A percentile compares a stretch with the other conserved stretches of the same genome.
Evolutionary conservation across 1,140 invertebrate species (phyloP).

Genomic region (Aphelinus atriplicis): DNA sequence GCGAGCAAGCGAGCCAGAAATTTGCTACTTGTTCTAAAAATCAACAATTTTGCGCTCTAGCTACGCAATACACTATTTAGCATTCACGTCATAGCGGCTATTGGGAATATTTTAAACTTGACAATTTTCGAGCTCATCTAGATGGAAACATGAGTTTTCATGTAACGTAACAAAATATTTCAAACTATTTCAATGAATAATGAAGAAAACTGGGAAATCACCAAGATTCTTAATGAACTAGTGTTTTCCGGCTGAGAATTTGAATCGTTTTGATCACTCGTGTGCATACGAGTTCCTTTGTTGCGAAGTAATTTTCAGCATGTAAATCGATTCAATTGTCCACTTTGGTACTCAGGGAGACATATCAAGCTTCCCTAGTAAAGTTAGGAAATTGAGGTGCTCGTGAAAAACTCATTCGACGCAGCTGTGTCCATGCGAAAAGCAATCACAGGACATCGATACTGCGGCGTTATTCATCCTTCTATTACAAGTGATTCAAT

Average conservation of each 20-base stretch:
- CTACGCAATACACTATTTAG: too few relatives aligned
- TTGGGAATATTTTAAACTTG: too few relatives aligned
- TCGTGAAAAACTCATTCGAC: conserved; percentile 33
- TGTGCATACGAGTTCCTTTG: neutral
- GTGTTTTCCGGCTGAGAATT: neutral
- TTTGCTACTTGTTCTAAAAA: too few relatives aligned
- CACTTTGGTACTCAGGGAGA: neutral
- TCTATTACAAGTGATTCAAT: conserved; percentile 32
- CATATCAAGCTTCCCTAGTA: conserved; percentile 24
- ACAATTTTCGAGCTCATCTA: too few relatives aligned
- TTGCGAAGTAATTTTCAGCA: neutral
- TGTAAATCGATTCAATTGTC: neutral
- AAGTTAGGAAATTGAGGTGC: conserved; percentile 35
- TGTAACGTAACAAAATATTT: too few relatives aligned
- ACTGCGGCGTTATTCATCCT: conserved; percentile 39
- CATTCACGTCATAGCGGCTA: too few relatives aligned
- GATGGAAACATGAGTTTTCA: too few relatives aligned
- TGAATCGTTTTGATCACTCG: neutral
- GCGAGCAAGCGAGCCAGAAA: too few relatives aligned
- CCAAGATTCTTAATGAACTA: too few relatives aligned
- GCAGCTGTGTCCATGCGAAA: conserved; percentile 38
- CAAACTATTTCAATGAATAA: too few relatives aligned
- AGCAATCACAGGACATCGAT: conserved; percentile 40
- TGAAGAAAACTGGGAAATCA: too few relatives aligned
- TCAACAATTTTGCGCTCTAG: too few relatives aligned